Evolutionary conservation across 2,113 vertebrate genomes (phyloP).

Genomic region (Leucosticte australis): DNA sequence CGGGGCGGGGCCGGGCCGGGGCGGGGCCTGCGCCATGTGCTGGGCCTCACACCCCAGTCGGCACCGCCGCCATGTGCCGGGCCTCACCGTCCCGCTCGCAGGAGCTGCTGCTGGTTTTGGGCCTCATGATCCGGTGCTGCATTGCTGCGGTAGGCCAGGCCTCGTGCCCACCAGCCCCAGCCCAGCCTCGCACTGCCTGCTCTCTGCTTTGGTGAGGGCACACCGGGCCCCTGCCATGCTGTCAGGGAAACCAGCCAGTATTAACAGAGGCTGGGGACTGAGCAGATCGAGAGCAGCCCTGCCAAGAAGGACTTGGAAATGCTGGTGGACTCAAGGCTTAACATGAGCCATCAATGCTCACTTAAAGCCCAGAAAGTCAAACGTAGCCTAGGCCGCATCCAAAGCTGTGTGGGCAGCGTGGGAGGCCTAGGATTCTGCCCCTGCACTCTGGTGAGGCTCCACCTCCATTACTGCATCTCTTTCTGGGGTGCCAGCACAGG

Average conservation of each 20-base stretch:
- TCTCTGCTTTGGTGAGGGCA: no score
- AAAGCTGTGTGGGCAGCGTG: neutral
- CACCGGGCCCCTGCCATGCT: no score
- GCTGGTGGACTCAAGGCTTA: neutral
- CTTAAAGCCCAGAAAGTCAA: neutral
- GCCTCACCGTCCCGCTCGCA: fast-evolving
- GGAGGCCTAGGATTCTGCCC: neutral
- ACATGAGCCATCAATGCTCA: fast-evolving
- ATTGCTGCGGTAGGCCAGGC: fast-evolving
- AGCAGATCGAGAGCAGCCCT: neutral
- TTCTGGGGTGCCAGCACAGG: neutral
- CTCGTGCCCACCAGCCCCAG: no score
- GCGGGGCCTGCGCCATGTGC: constrained; percentile 5
- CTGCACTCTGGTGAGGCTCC: neutral
- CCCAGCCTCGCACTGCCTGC: fast-evolving
- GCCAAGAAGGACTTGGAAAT: neutral
- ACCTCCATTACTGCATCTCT: neutral
- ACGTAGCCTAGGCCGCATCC: fast-evolving
- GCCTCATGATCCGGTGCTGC: fast-evolving
- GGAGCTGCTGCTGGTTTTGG: neutral
- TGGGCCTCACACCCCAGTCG: neutral
- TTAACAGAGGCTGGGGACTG: no score
- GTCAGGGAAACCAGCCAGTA: neutral
- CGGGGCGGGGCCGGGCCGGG: neutral
- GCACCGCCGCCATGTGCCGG: neutral